Conservation (phyloP, 2,113 vertebrate genomes). For the Embiotoca jacksoni region DNA sequence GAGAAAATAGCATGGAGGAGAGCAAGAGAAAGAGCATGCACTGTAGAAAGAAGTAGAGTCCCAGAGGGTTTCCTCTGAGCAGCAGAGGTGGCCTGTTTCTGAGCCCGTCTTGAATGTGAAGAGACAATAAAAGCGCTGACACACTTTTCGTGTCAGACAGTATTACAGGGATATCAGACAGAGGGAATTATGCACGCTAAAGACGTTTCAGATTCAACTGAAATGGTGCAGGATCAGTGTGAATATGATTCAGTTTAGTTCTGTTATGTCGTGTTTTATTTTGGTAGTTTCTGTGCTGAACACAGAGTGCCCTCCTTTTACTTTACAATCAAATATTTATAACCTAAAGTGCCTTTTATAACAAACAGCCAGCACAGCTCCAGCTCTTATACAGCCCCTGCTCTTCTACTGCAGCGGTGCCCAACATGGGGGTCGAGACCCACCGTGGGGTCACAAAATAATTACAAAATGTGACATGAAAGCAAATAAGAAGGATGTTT, state of each 20-base stretch:
- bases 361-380: constrained; percentile 8
- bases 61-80: constrained; percentile 58
- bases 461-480: not conserved
- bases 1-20: not conserved
- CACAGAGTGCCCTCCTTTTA: constrained; percentile 45
- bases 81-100: constrained; percentile 64
- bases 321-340: constrained; percentile 74
- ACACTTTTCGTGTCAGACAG: constrained; percentile 60
- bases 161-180: constrained; percentile 2
- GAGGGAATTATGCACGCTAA: not conserved
- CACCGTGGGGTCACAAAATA: not conserved
- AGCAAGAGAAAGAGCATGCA: constrained; percentile 30
- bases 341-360: constrained; percentile 52
- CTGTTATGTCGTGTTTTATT: not conserved
- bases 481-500: not conserved
- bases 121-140: constrained; percentile 70
- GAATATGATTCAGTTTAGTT: not conserved
- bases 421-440: not conserved
- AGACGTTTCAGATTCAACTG: not conserved
- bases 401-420: constrained; percentile 1
- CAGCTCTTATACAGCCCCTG: not conserved
- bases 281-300: constrained; percentile 31
- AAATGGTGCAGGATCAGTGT: not conserved
- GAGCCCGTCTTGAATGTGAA: constrained; percentile 41
- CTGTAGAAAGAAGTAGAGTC: constrained; percentile 32